phyloP scores from a whole-genome alignment of 2,113 vertebrate species.

The Coreoperca whiteheadi region DNA sequence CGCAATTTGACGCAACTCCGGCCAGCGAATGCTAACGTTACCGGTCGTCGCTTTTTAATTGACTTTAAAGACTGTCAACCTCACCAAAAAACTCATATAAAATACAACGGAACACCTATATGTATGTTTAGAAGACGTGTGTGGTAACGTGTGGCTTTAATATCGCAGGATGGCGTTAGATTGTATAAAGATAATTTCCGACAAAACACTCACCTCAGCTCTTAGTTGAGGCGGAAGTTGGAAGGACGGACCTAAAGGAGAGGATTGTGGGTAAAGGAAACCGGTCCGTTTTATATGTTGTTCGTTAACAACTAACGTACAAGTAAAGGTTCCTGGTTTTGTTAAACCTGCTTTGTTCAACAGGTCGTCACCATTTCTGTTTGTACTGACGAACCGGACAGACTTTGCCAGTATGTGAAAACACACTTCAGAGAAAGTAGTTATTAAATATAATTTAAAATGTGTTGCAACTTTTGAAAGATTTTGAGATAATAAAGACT shows the following conservation, averaged over 20 bases:
- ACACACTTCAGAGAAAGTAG: neutral
- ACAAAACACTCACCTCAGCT: constrained; percentile 68
- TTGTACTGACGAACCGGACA: too few species aligned
- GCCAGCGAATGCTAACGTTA: neutral
- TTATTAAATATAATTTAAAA: neutral
- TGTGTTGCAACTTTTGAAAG: neutral
- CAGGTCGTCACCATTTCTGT: neutral
- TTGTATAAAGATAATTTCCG: constrained; percentile 29
- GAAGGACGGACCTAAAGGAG: constrained; percentile 68
- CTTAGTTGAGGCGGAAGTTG: constrained; percentile 74
- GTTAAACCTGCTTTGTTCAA: neutral
- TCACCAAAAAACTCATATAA: neutral
- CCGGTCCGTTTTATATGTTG: constrained; percentile 25
- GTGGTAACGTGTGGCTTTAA: rapidly evolving
- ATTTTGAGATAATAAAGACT: neutral
- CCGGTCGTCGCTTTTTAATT: neutral
- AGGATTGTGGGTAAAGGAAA: constrained; percentile 75
- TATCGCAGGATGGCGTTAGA: constrained; percentile 65
- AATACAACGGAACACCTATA: rapidly evolving
- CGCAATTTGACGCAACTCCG: constrained; percentile 6
- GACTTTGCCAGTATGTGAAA: neutral
- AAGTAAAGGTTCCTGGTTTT: neutral
- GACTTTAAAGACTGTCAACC: neutral
- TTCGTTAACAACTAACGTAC: neutral
- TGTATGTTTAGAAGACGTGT: rapidly evolving